A percentile compares a stretch with the other conserved stretches of the same genome.
Evolutionary conservation across 2,113 vertebrate genomes (phyloP).

Genomic region (Acrocephalus kingi): DNA sequence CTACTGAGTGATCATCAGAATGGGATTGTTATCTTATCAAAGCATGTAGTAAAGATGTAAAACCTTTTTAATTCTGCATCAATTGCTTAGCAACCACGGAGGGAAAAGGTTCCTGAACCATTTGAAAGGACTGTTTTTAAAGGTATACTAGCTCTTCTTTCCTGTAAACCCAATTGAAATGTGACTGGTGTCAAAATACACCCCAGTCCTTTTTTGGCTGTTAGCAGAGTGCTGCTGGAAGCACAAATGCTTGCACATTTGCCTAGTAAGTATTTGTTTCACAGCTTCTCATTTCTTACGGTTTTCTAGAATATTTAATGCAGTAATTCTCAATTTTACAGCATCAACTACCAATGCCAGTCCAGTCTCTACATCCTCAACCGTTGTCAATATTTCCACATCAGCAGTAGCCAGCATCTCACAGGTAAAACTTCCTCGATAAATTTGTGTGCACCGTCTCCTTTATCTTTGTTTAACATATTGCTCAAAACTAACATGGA

Average conservation of each 20-base stretch:
- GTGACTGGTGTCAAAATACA: not conserved
- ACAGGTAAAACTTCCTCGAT: conserved; percentile 74
- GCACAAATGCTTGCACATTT: not conserved
- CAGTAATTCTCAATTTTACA: conserved; percentile 58
- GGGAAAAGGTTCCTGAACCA: not conserved
- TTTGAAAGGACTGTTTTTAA: not conserved
- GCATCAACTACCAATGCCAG: conserved; percentile 79
- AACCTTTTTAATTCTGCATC: not conserved
- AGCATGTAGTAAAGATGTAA: not conserved
- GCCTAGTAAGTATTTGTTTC: not conserved
- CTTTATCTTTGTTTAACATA: not conserved
- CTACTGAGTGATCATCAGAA: not conserved
- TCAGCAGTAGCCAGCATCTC: conserved; percentile 80
- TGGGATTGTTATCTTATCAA: not conserved
- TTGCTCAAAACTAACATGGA: not conserved
- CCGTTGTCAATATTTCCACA: conserved; percentile 77
- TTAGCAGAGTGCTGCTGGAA: not conserved
- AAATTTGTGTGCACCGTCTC: not conserved
- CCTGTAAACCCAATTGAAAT: not conserved
- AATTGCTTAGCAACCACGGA: not conserved
- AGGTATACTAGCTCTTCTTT: not conserved
- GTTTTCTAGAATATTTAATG: conserved; percentile 15
- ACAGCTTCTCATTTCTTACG: not conserved
- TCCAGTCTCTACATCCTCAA: conserved; percentile 72
- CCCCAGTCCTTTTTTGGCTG: not conserved